Conservation (phyloP, 2,113 vertebrate species). For the Prietella phreatophila region DNA sequence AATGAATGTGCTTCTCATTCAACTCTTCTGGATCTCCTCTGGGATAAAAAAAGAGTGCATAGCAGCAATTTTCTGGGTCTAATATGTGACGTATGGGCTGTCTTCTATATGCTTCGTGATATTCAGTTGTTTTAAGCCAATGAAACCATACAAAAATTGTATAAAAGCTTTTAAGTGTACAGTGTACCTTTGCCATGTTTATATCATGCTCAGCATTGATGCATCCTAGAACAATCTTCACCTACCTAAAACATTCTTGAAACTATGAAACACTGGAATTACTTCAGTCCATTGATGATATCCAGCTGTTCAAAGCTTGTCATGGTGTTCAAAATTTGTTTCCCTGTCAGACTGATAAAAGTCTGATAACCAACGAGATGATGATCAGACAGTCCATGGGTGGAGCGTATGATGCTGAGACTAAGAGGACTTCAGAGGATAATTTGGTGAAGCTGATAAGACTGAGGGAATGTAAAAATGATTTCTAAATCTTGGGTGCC, state of each 20-base stretch:
- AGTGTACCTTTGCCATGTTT: neutral
- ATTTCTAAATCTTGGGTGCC: neutral
- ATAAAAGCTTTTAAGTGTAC: neutral
- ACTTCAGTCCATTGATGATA: neutral
- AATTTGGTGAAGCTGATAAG: neutral
- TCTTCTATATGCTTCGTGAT: neutral
- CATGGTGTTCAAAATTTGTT: neutral
- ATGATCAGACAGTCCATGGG: neutral
- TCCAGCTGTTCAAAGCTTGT: neutral
- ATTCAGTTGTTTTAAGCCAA: neutral
- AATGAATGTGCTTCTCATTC: neutral
- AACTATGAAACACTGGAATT: neutral
- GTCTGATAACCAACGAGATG: neutral
- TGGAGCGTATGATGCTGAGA: neutral
- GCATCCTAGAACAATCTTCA: neutral
- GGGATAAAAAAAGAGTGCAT: slow-evolving; percentile 4
- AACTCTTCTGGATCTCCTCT: neutral
- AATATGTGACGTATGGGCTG: neutral
- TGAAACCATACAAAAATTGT: neutral
- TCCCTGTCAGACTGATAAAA: neutral
- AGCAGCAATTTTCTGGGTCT: neutral
- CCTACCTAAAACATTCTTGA: neutral
- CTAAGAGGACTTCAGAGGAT: neutral
- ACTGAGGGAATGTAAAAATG: neutral
- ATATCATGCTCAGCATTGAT: neutral